Evolutionary conservation across 2,113 vertebrate genomes (phyloP).

Genomic region (Amphiprion percula): DNA sequence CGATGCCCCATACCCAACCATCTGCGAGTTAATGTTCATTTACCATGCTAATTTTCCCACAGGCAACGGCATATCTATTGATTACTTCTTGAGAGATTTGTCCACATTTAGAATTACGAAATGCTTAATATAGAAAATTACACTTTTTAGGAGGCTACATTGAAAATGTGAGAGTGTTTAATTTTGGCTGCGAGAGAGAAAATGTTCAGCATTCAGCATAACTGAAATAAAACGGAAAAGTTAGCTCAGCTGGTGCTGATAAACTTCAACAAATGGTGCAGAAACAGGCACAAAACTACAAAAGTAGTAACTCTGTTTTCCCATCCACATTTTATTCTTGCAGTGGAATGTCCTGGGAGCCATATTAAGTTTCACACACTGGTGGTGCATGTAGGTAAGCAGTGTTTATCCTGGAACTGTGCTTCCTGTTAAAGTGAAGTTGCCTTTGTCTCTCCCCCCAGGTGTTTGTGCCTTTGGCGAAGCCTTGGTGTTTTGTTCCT

Average conservation of each 20-base stretch:
- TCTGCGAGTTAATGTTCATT: conserved; percentile 85
- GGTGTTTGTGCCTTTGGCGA: conserved; percentile 68
- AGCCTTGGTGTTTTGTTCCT: conserved; percentile 67
- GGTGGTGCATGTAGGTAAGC: conserved; percentile 45
- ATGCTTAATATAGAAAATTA: conserved; percentile 39
- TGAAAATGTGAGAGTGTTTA: conserved; percentile 19
- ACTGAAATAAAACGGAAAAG: conserved; percentile 7
- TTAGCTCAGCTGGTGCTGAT: conserved; percentile 3
- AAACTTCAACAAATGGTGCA: neutral
- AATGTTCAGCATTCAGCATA: neutral
- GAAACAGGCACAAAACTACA: conserved; percentile 39
- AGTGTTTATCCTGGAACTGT: conserved; percentile 63
- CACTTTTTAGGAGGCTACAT: conserved; percentile 23
- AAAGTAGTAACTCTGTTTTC: conserved; percentile 17
- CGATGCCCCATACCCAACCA: conserved; percentile 79
- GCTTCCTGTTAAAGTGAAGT: conserved; percentile 63
- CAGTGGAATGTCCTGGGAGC: conserved; percentile 24
- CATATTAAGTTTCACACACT: conserved; percentile 61
- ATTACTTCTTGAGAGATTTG: conserved; percentile 67
- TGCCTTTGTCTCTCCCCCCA: conserved; percentile 64
- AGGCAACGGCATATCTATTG: conserved; percentile 71
- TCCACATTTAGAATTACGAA: conserved; percentile 53
- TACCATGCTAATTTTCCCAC: conserved; percentile 82
- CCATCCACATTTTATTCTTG: conserved; percentile 32
- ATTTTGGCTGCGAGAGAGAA: conserved; percentile 17